A percentile compares a stretch with the other conserved stretches of the same genome.
Evolutionary conservation across 2,888 invertebrate genomes (phyloP).

Genomic region (Psylliodes chrysocephalus): DNA sequence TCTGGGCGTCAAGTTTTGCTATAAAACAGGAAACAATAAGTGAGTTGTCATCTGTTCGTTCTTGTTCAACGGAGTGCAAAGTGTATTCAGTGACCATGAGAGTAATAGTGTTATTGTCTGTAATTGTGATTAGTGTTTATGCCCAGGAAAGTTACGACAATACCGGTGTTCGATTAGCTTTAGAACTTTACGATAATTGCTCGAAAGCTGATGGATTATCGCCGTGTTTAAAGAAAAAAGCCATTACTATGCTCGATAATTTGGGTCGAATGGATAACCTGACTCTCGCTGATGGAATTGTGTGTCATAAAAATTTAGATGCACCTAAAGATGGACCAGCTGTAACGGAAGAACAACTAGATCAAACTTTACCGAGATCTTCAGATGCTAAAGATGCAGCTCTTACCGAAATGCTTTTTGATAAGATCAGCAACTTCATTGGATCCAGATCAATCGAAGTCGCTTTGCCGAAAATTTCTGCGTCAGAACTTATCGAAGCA

Average conservation of each 20-base stretch:
- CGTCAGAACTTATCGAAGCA: conserved; percentile 73
- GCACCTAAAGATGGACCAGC: conserved; percentile 70
- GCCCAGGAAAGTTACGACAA: conserved; percentile 61
- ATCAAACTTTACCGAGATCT: conserved; percentile 74
- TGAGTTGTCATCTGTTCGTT: conserved; percentile 57
- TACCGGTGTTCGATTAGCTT: conserved; percentile 73
- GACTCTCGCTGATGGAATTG: conserved; percentile 73
- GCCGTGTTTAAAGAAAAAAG: conserved; percentile 84
- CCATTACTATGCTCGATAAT: conserved; percentile 81
- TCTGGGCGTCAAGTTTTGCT: conserved; percentile 49
- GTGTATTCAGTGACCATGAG: conserved; percentile 48
- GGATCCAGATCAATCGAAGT: conserved; percentile 82
- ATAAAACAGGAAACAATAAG: conserved; percentile 59
- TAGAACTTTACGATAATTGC: conserved; percentile 83
- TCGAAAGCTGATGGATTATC: conserved; percentile 75
- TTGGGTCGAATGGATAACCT: conserved; percentile 76
- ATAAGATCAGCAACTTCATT: conserved; percentile 76
- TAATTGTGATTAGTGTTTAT: conserved; percentile 54
- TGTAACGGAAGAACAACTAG: conserved; percentile 75
- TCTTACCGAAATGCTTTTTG: conserved; percentile 76
- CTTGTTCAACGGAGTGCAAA: conserved; percentile 42
- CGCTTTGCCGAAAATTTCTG: conserved; percentile 76
- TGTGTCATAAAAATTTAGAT: conserved; percentile 71
- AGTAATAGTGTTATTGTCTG: conserved; percentile 59
- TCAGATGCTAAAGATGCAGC: conserved; percentile 74